Evolutionary conservation across 2,888 invertebrate genomes (phyloP).

Genomic region (Philonicus albiceps): DNA sequence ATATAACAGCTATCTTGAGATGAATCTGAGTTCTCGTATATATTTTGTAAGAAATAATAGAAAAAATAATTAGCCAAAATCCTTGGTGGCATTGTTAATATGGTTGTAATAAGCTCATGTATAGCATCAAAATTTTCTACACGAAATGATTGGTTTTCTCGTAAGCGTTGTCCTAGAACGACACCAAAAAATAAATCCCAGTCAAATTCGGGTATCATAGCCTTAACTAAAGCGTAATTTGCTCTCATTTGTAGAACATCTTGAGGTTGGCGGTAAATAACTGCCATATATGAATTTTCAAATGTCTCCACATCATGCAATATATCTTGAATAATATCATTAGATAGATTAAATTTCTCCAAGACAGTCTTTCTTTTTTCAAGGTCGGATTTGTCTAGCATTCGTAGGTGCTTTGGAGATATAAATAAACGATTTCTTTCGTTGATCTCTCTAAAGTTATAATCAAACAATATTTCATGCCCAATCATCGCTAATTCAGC

Average conservation of each 20-base stretch:
- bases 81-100: not conserved
- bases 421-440: not conserved
- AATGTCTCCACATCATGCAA: not conserved
- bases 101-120: not conserved
- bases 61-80: slow-evolving; percentile 9
- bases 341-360: not conserved
- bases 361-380: not conserved
- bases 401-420: not conserved
- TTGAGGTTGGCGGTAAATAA: not conserved
- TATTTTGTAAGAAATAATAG: not conserved
- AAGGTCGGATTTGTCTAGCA: not conserved
- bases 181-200: not conserved
- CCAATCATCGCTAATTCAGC: not conserved
- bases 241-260: not conserved
- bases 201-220: slow-evolving; percentile 6
- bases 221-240: not conserved
- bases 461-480: not conserved
- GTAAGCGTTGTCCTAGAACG: not conserved
- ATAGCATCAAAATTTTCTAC: not conserved
- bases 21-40: not conserved
- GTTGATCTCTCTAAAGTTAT: not conserved
- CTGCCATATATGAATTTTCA: not conserved
- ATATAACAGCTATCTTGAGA: not conserved
- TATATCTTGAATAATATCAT: not conserved
- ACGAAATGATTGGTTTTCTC: not conserved